Evolutionary conservation across 1,140 invertebrate species (phyloP), one percentile per base, ranked within the genome.

Genomic region (Drosophila elegans): DNA sequence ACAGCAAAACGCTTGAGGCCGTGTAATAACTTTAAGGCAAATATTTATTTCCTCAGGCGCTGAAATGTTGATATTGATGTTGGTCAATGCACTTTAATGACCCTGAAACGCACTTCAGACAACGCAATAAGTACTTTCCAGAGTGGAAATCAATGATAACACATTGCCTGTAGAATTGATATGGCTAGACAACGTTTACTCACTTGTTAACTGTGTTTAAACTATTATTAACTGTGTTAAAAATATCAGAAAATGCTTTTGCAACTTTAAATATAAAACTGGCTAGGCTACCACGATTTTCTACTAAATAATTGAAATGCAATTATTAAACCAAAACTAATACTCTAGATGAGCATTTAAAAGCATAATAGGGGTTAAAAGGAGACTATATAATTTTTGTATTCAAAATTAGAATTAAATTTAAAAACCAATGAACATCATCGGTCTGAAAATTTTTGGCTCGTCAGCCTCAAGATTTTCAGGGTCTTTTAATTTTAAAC

Each of bases 81-180:
- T 71, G 72, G 72, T 74, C 57, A 74, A 55, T 74, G 71, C 69
- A 74, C 72, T 74, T 48, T 54, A 21, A 5, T n/a, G 29, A 32
- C 49, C 68, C 69, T 74, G 56, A 62, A 74, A 32, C 25, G 69
- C 42, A 42, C 16, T 61, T 48, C 16, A 29, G 36, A 16, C 46
- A n/a, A n/a, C 12, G 25, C 34, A n/a, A 27, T 12, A 67, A 54
- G 49, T 48, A 4, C 32, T 45, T 21, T 21, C 16, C 25, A 13
- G 12, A 3, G 9, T 11, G 29, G 10, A 54, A 44, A 56, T 11
- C 34, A 3, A 5, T 7, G 13, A 62, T 41, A 41, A 21, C 9
- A 32, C 29, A 6, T 32, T 6, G 29, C 5, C 29, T 32, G 5
- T 32, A 32, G 16, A 32, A 4, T 12, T 25, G 2, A 6, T 10